Base-by-base conservation (phyloP, 2,888 invertebrate genomes). In the Lacanobia oleracea region DNA sequence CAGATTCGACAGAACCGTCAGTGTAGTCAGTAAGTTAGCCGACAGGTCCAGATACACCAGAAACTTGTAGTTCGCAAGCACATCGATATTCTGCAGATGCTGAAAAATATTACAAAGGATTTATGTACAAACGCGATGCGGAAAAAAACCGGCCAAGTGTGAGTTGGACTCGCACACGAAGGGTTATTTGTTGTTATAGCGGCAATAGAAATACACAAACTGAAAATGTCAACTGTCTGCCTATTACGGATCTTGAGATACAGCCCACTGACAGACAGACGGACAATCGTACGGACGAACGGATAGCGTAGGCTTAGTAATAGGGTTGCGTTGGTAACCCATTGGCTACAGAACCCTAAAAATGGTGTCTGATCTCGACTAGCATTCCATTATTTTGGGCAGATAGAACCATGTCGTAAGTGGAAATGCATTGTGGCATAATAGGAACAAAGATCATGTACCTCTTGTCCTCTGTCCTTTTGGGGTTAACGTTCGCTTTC, bases 21-120 rank as follows among this genome's bases (percentile, higher is more conserved):
- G 86, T 54, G 96, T 94, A 10, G 91, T 91, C 67, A 97, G 88
- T 21, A 93, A 90, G 88, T 97, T 97, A n/a, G 94, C 91, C 0
- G 97, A 96, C 18, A 97, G 87, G 85, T 97, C 96, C 79, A 97
- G 89, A 81, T 97, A 97, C 69, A 97, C 97, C 50, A 97, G 88
- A 86, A 96, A 97, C 84, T 96, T 96, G 88, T 97, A 97, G 71
- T 94, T 90, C 76, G 93, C 89, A 60, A 97, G 83, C 2, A 96
- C 92, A 18, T 94, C 93, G 57, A 97, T 96, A 75, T 97, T 94
- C 2, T 84, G 86, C 40, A 95, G 87, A 72, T 88, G 85, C 95
- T 95, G 9, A 92, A 93, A 21, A 27, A 53, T 14, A 7, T 48
- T 60, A 61, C 27, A 2, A 48, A 14, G 6, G 2, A 50, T 18